Percentiles rank a stretch among this genome's conserved stretches.
phyloP scores from a whole-genome alignment of 2,797 vertebrate species.

The Sebastes taczanowskii region DNA sequence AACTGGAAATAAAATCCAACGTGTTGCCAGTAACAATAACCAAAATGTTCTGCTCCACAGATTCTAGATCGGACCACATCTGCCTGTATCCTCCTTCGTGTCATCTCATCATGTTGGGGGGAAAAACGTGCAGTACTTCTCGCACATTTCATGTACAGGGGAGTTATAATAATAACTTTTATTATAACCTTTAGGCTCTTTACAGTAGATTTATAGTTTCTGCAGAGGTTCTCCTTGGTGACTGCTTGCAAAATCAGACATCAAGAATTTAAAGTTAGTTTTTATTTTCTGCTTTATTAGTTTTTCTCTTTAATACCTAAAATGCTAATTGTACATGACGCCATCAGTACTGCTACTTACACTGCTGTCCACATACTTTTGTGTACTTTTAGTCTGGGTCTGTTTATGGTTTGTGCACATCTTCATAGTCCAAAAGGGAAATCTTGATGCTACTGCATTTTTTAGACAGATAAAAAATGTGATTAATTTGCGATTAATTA shows the following conservation, averaged over 20 bases:
- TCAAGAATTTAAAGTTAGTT: neutral
- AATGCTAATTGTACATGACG: neutral
- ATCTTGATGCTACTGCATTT: neutral
- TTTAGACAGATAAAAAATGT: no score
- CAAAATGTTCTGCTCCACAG: no score
- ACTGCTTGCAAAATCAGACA: neutral
- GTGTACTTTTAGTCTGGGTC: neutral
- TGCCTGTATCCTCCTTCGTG: no score
- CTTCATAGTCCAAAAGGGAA: neutral
- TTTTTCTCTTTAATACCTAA: neutral
- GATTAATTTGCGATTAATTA: no score
- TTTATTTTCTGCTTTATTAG: no score
- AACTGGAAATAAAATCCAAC: no score
- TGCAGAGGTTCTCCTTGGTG: neutral
- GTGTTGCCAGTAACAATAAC: no score
- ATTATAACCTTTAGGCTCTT: no score
- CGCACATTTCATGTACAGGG: rapidly evolving
- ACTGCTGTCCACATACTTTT: neutral
- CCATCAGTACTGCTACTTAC: neutral
- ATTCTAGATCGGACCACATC: no score
- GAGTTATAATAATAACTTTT: no score
- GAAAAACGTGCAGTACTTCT: no score
- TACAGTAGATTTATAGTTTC: neutral
- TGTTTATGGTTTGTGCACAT: neutral
- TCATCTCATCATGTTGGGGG: no score